These are phyloP conservation scores for Drosophila meridionalis DNA, from an alignment of 2,888 invertebrate genomes.

Conservation along the genomic window DNA sequence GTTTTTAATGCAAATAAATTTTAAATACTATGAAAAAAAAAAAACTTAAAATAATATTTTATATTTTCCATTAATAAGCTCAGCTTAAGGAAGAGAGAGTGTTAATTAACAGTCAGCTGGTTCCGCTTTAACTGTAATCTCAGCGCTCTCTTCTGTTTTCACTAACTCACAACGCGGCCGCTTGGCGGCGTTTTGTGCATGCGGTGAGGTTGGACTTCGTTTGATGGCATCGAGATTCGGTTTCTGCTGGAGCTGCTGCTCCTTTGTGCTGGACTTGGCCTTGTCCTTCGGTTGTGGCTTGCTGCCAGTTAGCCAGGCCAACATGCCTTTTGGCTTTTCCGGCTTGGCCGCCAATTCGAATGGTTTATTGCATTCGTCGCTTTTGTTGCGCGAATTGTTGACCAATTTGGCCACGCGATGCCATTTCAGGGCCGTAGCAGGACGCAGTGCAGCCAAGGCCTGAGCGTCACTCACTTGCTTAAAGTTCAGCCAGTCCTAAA, in stretches of 20 bases:
- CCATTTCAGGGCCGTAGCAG: constrained; percentile 87
- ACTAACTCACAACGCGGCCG: constrained; percentile 44
- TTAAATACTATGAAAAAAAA: constrained; percentile 47
- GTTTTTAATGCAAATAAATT: constrained; percentile 74
- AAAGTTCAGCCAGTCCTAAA: constrained; percentile 89
- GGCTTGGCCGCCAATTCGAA: constrained; percentile 70
- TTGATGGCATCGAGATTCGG: constrained; percentile 24
- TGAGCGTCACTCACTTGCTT: constrained; percentile 86
- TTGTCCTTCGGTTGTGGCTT: constrained; percentile 39
- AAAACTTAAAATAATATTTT: neutral
- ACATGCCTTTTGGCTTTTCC: constrained; percentile 70
- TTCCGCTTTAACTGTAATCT: constrained; percentile 32
- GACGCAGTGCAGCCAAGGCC: constrained; percentile 86
- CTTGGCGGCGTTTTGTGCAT: constrained; percentile 47
- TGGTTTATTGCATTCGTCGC: constrained; percentile 87
- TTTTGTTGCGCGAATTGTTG: constrained; percentile 90
- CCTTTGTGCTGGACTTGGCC: constrained; percentile 7
- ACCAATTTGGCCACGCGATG: constrained; percentile 90
- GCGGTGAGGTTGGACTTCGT: constrained; percentile 32
- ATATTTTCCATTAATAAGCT: neutral
- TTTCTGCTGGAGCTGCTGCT: neutral
- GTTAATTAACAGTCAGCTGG: neutral
- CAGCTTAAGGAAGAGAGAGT: neutral
- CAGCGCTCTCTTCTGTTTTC: constrained; percentile 10
- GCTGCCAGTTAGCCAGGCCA: constrained; percentile 76